Evolutionary conservation across 2,888 invertebrate species (phyloP).

Genomic region (Brachypterus glaber): DNA sequence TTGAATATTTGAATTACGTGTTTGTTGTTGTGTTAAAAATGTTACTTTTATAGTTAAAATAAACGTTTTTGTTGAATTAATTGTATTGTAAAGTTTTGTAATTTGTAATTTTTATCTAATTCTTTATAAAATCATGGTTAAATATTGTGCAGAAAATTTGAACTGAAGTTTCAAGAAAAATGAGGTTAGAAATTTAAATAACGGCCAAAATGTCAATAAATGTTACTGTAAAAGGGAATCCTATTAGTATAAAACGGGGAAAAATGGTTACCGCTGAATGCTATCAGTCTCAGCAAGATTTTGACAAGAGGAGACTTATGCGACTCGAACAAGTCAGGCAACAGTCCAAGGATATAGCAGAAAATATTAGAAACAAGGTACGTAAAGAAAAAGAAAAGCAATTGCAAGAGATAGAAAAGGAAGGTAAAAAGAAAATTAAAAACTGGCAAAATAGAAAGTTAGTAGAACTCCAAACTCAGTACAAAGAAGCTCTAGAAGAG

Average conservation of each 20-base stretch:
- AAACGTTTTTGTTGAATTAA: too few species aligned
- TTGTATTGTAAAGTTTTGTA: too few species aligned
- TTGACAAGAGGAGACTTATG: conserved; percentile 48
- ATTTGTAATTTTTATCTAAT: too few species aligned
- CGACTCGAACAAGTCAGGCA: conserved; percentile 56
- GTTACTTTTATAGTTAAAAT: too few species aligned
- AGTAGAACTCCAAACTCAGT: conserved; percentile 43
- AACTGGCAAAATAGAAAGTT: conserved; percentile 45
- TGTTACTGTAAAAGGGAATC: conserved; percentile 49
- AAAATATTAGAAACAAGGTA: conserved; percentile 45
- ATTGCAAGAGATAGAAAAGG: conserved; percentile 42
- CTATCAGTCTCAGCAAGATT: conserved; percentile 45
- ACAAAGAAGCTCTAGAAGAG: conserved; percentile 43
- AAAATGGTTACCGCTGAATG: conserved; percentile 44
- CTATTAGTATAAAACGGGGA: conserved; percentile 41
- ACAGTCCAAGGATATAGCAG: conserved; percentile 52
- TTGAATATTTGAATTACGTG: too few species aligned
- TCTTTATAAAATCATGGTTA: too few species aligned
- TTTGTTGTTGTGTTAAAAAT: too few species aligned
- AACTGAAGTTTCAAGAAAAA: too few species aligned
- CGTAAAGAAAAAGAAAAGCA: conserved; percentile 45
- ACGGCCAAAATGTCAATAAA: conserved; percentile 54
- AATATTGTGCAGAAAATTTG: too few species aligned
- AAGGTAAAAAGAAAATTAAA: conserved; percentile 44
- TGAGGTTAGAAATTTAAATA: conserved; percentile 21